A percentile compares a stretch with the other conserved stretches of the same genome.
Evolutionary conservation across 2,113 vertebrate species (phyloP).

Genomic region (Lethenteron camtschaticum): DNA sequence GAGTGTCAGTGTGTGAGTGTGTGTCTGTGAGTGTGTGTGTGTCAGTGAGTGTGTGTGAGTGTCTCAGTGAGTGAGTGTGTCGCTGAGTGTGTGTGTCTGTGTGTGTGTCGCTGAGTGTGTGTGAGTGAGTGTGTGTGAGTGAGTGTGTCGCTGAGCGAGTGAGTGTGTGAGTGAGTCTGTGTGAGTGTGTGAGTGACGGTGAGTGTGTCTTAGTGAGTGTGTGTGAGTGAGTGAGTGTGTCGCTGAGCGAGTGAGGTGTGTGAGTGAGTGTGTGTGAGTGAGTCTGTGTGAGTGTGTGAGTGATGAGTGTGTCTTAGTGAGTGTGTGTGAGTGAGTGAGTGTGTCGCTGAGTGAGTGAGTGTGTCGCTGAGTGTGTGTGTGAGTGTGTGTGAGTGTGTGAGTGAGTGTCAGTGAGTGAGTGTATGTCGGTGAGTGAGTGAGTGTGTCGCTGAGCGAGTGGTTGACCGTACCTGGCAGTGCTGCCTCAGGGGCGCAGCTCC

Average conservation of each 20-base stretch:
- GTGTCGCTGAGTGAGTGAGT: not conserved
- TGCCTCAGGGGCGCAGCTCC: conserved; percentile 69
- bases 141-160: not conserved
- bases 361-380: too few relatives aligned
- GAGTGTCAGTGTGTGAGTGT: not conserved
- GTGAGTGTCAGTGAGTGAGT: not conserved
- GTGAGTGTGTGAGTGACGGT: not conserved
- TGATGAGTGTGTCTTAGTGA: not conserved
- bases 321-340: not conserved
- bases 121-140: not conserved
- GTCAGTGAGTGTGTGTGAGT: not conserved
- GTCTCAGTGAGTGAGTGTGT: not conserved
- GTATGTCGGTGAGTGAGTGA: not conserved
- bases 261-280: not conserved
- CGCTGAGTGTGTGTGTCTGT: not conserved
- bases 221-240: not conserved
- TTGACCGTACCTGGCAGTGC: conserved; percentile 33
- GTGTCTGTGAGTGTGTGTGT: not conserved
- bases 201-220: too few relatives aligned
- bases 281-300: not conserved
- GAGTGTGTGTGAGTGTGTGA: not conserved
- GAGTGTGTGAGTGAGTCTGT: not conserved
- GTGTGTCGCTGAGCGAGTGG: not conserved
- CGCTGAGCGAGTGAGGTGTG: not conserved
- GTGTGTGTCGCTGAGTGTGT: not conserved